Base-by-base conservation (phyloP, 2,797 vertebrate species). In the Acanthornis magna region DNA sequence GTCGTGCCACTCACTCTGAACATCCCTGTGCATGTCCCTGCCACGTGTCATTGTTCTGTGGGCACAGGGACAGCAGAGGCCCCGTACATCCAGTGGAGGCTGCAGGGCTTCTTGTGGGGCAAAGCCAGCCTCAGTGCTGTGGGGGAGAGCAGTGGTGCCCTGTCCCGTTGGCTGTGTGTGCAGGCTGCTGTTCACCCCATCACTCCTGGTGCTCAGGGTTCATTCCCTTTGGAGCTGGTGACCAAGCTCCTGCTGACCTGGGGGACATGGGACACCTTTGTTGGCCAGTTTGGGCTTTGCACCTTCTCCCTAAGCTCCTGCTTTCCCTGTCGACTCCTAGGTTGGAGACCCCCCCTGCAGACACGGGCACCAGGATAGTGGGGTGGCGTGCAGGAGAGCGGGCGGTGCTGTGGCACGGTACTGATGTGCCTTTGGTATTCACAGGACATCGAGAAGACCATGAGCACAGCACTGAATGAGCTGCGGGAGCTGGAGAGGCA, bases 371-470 rank as follows among this genome's bases (percentile, higher is more conserved):
- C 43, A 7, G 71, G 82, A 2, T 0, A 0, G 23, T 1, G 27
- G 30, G 25, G 13, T 4, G 38, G 13, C 8, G 15, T 1, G n/a
- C 20, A 9, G 78, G 30, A 34, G 66, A 22, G 63, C 3, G 0
- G 50, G 36, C 0, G 16, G 2, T 13, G 74, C 58, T 4, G 10
- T 4, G 48, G 21, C 50, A 5, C 2, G 1, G n/a, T 16, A 43
- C 80, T 96, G 63, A 97, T 63, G 2, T 20, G 8, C 29, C 74
- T 47, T 40, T 94, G 93, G 45, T 10, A 0, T 66, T 81, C 8
- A 4, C 96, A 99, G 99, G 99, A 99, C 97, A 99, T 99, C 42
- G 99, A 99, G 98, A 99, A 99, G 98, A 99, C 99, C 51, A 99
- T 99, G 99, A 99, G 98, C 94, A 99, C 99, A 0, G 99, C 99